Percentiles rank a stretch among this genome's conserved stretches.
These are phyloP conservation scores for Danio tinwini DNA, from an alignment of 2,797 vertebrate genomes.

Conservation along the genomic window DNA sequence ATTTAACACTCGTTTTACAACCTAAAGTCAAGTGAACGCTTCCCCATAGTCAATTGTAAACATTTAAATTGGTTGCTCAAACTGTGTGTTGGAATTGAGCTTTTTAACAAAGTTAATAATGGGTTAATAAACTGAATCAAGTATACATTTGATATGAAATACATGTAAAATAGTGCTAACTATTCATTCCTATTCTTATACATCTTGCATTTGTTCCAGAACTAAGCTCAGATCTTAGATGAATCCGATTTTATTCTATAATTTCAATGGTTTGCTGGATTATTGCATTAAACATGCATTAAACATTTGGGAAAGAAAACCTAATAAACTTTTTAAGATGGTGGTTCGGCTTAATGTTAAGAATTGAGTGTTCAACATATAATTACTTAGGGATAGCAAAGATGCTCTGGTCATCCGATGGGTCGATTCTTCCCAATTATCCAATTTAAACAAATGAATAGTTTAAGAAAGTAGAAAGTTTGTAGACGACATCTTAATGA, in stretches of 20 bases:
- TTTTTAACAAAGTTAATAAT: background rate
- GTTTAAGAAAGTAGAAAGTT: background rate
- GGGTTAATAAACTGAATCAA: background rate
- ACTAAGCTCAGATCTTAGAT: background rate
- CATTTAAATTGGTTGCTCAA: no score
- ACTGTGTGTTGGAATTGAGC: no score
- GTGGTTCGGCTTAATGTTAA: background rate
- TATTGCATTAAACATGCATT: background rate
- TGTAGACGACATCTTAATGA: constrained; percentile 2
- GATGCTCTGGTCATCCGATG: background rate
- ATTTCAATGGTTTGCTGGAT: background rate
- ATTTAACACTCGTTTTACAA: background rate
- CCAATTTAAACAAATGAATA: constrained; percentile 10
- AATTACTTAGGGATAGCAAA: constrained; percentile 13
- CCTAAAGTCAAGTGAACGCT: background rate
- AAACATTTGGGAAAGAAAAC: background rate
- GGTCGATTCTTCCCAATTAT: constrained; percentile 13
- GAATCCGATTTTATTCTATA: background rate
- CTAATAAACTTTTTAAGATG: background rate
- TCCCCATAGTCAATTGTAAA: no score
- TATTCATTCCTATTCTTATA: background rate
- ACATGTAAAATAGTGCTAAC: background rate
- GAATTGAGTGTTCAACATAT: background rate
- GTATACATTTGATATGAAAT: background rate
- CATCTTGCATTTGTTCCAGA: background rate